These are phyloP conservation scores for Xiphophorus maculatus DNA, from an alignment of 2,113 vertebrate species.

Conservation along the genomic window DNA sequence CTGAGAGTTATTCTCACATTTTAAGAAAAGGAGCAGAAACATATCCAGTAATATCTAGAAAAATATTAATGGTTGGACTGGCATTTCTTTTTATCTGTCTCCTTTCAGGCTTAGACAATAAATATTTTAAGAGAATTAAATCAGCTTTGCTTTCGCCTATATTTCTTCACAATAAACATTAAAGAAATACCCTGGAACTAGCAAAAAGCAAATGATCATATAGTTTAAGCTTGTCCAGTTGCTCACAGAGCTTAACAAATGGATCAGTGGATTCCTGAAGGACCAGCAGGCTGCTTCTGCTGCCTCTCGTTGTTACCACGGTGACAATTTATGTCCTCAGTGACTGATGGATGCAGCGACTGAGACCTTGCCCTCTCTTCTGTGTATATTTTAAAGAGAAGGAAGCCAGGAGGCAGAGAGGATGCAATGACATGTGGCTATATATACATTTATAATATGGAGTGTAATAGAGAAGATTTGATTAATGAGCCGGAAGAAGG, in stretches of 20 bases:
- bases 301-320: slow-evolving; percentile 61
- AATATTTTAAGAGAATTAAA: not conserved
- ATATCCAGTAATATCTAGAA: too few species aligned
- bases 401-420: not conserved
- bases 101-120: not conserved
- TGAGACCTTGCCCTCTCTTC: slow-evolving; percentile 31
- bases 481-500: slow-evolving; percentile 24
- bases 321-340: slow-evolving; percentile 62
- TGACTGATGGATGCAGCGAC: slow-evolving; percentile 59
- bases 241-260: slow-evolving; percentile 12
- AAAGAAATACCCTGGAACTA: not conserved
- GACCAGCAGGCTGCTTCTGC: slow-evolving; percentile 28
- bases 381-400: not conserved
- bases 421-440: slow-evolving; percentile 21
- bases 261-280: slow-evolving; percentile 31
- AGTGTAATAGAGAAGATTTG: not conserved
- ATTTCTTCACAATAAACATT: not conserved
- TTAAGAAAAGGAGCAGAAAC: too few species aligned
- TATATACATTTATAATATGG: not conserved
- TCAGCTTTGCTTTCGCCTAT: not conserved
- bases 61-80: too few species aligned
- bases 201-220: not conserved
- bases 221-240: not conserved
- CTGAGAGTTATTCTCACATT: too few species aligned
- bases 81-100: too few species aligned